phyloP scores from a whole-genome alignment of 2,797 vertebrate species.

The Dallia pectoralis region DNA sequence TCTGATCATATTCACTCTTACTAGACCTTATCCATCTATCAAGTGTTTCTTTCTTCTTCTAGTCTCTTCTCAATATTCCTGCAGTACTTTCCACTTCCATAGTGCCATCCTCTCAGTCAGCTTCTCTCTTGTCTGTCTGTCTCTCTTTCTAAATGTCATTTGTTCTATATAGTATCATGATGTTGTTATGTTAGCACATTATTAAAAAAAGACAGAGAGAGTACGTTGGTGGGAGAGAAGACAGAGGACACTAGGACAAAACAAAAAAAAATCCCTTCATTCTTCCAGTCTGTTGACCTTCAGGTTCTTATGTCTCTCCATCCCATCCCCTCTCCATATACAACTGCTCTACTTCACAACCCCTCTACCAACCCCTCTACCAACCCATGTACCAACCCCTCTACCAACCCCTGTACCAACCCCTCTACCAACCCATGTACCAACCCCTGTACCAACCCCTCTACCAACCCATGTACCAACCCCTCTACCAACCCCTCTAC shows the following conservation, averaged over 20 bases:
- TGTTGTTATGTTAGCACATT: slow-evolving; percentile 60
- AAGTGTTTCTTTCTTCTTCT: slow-evolving; percentile 7
- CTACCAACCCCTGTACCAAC: slow-evolving; percentile 8
- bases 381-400: slow-evolving; percentile 17
- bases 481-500: slow-evolving; percentile 19
- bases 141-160: slow-evolving; percentile 76
- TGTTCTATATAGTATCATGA: slow-evolving; percentile 80
- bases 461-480: slow-evolving; percentile 35
- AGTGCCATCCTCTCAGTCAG: not conserved
- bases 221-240: slow-evolving; percentile 13
- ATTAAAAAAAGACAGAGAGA: slow-evolving; percentile 21
- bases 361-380: not conserved
- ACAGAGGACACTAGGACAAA: slow-evolving; percentile 46
- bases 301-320: slow-evolving; percentile 24
- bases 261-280: slow-evolving; percentile 34
- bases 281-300: slow-evolving; percentile 35
- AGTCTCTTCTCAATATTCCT: slow-evolving; percentile 44
- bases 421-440: not conserved
- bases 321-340: slow-evolving; percentile 26
- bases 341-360: not conserved
- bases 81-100: slow-evolving; percentile 41
- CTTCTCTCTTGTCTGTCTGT: slow-evolving; percentile 32
- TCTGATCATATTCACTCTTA: slow-evolving; percentile 6
- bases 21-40: not conserved
- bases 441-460: too few species aligned